Conservation (phyloP, 2,888 invertebrate species). For the Caenorhabditis sinica region DNA sequence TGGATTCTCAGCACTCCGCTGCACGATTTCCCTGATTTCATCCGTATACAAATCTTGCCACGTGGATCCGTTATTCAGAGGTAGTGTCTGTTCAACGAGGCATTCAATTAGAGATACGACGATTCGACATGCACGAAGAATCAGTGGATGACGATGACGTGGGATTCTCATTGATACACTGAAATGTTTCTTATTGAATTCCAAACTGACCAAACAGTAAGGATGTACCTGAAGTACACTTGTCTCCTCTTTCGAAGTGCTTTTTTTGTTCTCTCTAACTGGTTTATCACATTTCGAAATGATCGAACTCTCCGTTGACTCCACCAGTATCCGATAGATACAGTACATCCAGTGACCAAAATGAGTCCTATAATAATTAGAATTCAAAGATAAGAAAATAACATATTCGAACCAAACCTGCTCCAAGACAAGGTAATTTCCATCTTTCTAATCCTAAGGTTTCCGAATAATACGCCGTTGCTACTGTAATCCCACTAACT, state of each 20-base stretch:
- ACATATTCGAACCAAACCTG: background rate
- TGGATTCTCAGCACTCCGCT: slow-evolving; percentile 16
- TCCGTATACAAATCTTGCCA: slow-evolving; percentile 52
- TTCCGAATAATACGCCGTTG: background rate
- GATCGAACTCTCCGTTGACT: background rate
- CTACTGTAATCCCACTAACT: slow-evolving; percentile 16
- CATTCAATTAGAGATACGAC: slow-evolving; percentile 29
- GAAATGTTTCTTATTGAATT: no score
- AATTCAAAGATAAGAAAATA: background rate
- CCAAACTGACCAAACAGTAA: no score
- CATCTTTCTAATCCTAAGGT: background rate
- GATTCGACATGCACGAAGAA: slow-evolving; percentile 43
- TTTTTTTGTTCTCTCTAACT: slow-evolving; percentile 38
- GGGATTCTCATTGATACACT: slow-evolving; percentile 41
- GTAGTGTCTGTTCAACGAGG: slow-evolving; percentile 12
- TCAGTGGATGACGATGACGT: slow-evolving; percentile 27
- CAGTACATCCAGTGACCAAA: background rate
- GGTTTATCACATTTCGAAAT: slow-evolving; percentile 6
- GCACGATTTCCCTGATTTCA: slow-evolving; percentile 26
- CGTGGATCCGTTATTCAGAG: slow-evolving; percentile 18
- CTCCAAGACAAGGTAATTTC: background rate
- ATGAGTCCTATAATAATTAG: background rate
- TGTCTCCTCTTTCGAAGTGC: slow-evolving; percentile 35
- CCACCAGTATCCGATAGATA: slow-evolving; percentile 10
- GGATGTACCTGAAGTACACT: slow-evolving; percentile 54